These are phyloP conservation scores for Alcedo quadribrachys DNA, from an alignment of 2,797 vertebrate species.

Conservation along the genomic window DNA sequence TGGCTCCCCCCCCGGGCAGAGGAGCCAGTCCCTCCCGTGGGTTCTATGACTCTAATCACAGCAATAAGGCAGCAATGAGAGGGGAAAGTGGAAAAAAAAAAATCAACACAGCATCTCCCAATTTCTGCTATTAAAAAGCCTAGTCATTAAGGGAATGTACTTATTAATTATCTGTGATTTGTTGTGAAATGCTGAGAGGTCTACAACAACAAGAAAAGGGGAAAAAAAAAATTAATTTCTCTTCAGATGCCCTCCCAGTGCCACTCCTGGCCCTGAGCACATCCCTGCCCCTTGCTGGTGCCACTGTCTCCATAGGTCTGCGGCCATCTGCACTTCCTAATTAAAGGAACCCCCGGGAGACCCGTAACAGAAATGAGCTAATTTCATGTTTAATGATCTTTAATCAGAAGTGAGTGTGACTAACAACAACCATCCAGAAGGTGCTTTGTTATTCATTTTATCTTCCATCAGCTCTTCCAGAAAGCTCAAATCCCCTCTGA, in stretches of 20 bases:
- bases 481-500: not conserved
- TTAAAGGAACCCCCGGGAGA: constrained; percentile 73
- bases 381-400: constrained; percentile 84
- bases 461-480: not conserved
- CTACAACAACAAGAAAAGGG: constrained; percentile 66
- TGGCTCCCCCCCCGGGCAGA: not conserved
- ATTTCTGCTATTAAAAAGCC: constrained; percentile 78
- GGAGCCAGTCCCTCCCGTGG: rapidly evolving
- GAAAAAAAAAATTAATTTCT: constrained; percentile 34
- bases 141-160: constrained; percentile 74
- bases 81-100: not conserved
- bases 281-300: not conserved
- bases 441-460: constrained; percentile 63
- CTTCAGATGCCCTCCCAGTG: not conserved
- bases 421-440: constrained; percentile 75
- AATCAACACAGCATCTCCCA: constrained; percentile 58
- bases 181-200: constrained; percentile 76
- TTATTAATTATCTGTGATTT: constrained; percentile 82
- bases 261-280: not conserved
- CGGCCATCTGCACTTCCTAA: constrained; percentile 76
- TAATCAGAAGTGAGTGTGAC: constrained; percentile 78
- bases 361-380: constrained; percentile 77
- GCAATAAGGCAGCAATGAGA: not conserved
- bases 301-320: constrained; percentile 40
- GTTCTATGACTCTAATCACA: rapidly evolving